Percentiles rank a stretch among this genome's conserved stretches.
These are phyloP conservation scores for Porites lobata DNA, from an alignment of 92 coral and sea anemone genomes.

Conservation along the genomic window DNA sequence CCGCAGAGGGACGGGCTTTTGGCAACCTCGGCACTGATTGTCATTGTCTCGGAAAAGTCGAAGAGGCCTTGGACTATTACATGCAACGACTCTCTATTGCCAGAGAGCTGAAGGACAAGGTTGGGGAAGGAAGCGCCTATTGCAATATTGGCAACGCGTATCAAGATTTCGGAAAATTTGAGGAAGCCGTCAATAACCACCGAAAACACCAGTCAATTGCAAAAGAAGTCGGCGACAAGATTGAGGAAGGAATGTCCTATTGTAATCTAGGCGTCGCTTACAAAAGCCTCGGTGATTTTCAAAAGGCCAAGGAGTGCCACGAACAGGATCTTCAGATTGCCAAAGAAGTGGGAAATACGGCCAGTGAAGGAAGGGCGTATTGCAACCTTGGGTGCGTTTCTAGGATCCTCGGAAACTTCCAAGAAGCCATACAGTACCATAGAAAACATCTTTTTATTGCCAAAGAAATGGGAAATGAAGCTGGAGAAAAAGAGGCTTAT, in stretches of 20 bases:
- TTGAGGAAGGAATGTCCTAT: no score
- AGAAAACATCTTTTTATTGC: not conserved
- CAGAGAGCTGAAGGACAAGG: not conserved
- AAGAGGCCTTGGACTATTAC: not conserved
- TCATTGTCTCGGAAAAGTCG: not conserved
- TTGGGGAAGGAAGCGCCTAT: not conserved
- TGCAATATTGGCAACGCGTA: no score
- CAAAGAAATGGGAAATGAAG: not conserved
- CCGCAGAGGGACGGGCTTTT: not conserved
- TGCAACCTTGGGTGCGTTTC: not conserved
- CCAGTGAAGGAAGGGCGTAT: not conserved
- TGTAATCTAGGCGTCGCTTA: not conserved
- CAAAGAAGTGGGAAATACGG: not conserved
- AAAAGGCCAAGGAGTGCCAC: not conserved
- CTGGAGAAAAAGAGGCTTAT: not conserved
- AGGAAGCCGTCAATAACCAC: no score
- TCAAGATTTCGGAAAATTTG: no score
- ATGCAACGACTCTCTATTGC: not conserved
- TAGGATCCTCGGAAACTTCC: not conserved
- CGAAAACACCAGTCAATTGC: no score
- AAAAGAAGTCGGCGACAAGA: no score
- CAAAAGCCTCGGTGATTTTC: not conserved
- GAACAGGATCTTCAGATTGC: not conserved
- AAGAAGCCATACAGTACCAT: not conserved
- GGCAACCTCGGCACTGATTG: not conserved